phyloP scores from a whole-genome alignment of 2,888 invertebrate genomes.

The Leucophenga maculata region DNA sequence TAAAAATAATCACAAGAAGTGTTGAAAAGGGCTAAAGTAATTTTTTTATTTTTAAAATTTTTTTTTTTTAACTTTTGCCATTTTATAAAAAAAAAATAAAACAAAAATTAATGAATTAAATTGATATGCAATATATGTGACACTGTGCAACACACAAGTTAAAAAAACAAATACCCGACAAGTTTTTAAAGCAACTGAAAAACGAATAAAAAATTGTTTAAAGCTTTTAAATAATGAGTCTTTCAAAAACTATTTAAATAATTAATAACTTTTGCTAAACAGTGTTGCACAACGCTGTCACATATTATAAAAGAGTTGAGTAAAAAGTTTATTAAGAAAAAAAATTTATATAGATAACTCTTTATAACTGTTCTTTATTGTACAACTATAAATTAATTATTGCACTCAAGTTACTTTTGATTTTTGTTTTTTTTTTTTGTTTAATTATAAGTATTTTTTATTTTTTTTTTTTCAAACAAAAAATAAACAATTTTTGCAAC shows the following conservation, averaged over 20 bases:
- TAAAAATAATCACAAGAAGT: background rate
- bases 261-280: background rate
- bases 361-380: background rate
- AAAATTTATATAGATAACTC: background rate
- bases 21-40: background rate
- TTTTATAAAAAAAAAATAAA: background rate
- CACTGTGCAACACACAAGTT: constrained; percentile 2
- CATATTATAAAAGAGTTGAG: background rate
- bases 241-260: background rate
- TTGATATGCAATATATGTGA: constrained; percentile 7
- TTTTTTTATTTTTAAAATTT: no score
- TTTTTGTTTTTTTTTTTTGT: constrained; percentile 31
- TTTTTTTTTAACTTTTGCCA: background rate
- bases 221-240: background rate
- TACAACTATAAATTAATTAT: constrained; percentile 52
- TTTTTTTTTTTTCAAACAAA: constrained; percentile 11
- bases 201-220: background rate
- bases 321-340: background rate
- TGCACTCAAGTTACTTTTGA: constrained; percentile 57
- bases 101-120: background rate
- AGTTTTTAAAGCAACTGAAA: background rate
- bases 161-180: background rate
- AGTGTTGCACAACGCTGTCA: constrained; percentile 1
- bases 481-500: constrained; percentile 8
- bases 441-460: background rate